Percentiles rank a stretch among this genome's conserved stretches.
Conservation (phyloP, 2,113 vertebrate genomes). For the Myotis brandtii region DNA sequence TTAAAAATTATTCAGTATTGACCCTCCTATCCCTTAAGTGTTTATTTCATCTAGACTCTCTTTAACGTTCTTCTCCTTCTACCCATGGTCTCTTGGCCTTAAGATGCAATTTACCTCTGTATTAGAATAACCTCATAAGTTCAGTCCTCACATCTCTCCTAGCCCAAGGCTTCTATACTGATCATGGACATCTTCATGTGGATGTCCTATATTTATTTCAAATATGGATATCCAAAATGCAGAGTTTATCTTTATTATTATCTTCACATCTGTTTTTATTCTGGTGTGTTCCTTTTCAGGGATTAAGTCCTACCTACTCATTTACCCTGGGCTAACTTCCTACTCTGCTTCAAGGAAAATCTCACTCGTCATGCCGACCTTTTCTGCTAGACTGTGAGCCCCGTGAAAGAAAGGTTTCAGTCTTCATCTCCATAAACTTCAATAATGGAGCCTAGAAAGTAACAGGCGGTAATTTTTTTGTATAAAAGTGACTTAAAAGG, state of each 20-base stretch:
- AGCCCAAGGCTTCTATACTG: not conserved
- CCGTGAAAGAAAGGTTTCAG: not conserved
- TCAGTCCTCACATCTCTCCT: not conserved
- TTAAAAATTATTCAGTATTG: not conserved
- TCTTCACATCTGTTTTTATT: not conserved
- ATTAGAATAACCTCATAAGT: not conserved
- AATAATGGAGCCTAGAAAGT: not conserved
- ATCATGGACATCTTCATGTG: not conserved
- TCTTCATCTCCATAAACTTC: not conserved
- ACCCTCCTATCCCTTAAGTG: not conserved
- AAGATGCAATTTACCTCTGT: not conserved
- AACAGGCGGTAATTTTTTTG: not conserved
- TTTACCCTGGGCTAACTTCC: not conserved
- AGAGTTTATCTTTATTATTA: not conserved
- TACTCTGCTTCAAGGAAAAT: fast-evolving
- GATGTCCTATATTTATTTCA: not conserved
- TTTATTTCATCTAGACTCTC: not conserved
- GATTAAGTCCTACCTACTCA: not conserved
- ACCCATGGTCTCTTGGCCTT: not conserved
- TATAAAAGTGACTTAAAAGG: not conserved
- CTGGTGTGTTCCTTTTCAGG: not conserved
- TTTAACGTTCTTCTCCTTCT: not conserved
- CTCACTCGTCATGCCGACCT: not conserved
- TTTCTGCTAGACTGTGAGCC: not conserved
- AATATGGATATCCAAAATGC: not conserved